Base-by-base conservation (phyloP, 2,888 invertebrate genomes). In the Mechanitis mazaeus region DNA sequence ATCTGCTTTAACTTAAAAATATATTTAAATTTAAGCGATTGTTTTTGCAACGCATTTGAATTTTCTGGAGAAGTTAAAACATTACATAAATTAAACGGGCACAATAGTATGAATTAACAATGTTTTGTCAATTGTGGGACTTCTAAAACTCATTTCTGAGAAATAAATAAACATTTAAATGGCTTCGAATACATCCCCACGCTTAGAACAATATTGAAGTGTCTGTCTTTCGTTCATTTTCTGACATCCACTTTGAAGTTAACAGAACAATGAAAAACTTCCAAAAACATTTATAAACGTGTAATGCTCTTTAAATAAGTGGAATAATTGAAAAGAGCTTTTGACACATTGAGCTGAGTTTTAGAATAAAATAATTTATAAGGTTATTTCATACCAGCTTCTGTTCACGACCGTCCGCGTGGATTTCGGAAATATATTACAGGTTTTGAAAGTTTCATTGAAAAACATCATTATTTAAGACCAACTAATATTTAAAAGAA, bases 81-180 rank as follows among this genome's bases (percentile, higher is more conserved):
- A 50, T 42, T 42, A 42, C 42, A 42, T 42, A 42, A 42, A 50
- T 50, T 50, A 50, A 50, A 31, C 31, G 31, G 31, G 50, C 9
- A 50, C 50, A 50, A 50, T 50, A 31, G 31, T 50, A 50, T 9
- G 31, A 50, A 50, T 50, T 50, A 50, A 50, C 31, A 50, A 50
- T 50, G 50, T 50, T 31, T 50, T 50, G 50, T 50, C 50, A 50
- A 31, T 50, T 50, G 50, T 50, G 50, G 50, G 31, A 50, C 50
- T 50, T 50, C 50, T 50, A 50, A 50, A 50, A 50, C 50, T 50
- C 50, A 50, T 50, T 50, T 50, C 28, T 50, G 31, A 50, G 50
- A 50, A 50, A 50, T 50, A 50, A 50, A 50, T 50, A 50, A 50
- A 50, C 50, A 50, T 50, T 50, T 31, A 50, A 50, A 50, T 50